Conservation (phyloP, 2,797 vertebrate genomes). For the Epinephelus malabaricus region DNA sequence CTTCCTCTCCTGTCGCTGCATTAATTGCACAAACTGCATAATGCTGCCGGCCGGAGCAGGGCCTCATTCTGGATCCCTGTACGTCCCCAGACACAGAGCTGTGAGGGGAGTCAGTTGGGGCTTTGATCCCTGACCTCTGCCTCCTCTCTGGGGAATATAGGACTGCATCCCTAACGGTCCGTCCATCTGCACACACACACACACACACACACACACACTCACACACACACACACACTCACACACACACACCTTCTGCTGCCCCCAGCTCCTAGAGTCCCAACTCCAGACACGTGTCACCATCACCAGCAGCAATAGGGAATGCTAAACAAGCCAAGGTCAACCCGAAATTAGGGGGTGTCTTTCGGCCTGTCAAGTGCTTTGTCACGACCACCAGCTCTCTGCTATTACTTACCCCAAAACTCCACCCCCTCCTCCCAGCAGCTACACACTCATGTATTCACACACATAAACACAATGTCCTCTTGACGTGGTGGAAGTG, state of each 20-base stretch:
- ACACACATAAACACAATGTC: slow-evolving; percentile 48
- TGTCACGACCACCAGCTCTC: slow-evolving; percentile 68
- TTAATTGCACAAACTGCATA: slow-evolving; percentile 79
- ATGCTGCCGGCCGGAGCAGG: slow-evolving; percentile 55
- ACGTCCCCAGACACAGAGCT: slow-evolving; percentile 62
- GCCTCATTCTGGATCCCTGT: slow-evolving; percentile 57
- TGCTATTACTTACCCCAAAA: slow-evolving; percentile 49
- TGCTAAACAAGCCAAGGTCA: slow-evolving; percentile 78
- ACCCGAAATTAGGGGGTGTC: slow-evolving; percentile 69
- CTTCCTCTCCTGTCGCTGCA: slow-evolving; percentile 49
- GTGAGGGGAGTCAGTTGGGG: slow-evolving; percentile 59
- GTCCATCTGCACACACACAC: slow-evolving; percentile 76
- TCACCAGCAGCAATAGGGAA: slow-evolving; percentile 62
- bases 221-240: slow-evolving; percentile 17
- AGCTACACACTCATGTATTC: slow-evolving; percentile 30
- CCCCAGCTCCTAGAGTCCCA: slow-evolving; percentile 39
- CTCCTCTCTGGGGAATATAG: slow-evolving; percentile 66
- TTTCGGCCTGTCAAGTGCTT: slow-evolving; percentile 74
- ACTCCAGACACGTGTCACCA: slow-evolving; percentile 73
- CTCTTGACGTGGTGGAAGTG: slow-evolving; percentile 52
- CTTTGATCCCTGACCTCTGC: slow-evolving; percentile 79
- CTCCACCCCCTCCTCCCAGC: slow-evolving; percentile 30
- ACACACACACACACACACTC: slow-evolving; percentile 41
- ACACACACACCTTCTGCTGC: slow-evolving; percentile 9
- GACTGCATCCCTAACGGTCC: slow-evolving; percentile 75